Conservation (phyloP, 1,140 invertebrate species). For the Sipha flava region DNA sequence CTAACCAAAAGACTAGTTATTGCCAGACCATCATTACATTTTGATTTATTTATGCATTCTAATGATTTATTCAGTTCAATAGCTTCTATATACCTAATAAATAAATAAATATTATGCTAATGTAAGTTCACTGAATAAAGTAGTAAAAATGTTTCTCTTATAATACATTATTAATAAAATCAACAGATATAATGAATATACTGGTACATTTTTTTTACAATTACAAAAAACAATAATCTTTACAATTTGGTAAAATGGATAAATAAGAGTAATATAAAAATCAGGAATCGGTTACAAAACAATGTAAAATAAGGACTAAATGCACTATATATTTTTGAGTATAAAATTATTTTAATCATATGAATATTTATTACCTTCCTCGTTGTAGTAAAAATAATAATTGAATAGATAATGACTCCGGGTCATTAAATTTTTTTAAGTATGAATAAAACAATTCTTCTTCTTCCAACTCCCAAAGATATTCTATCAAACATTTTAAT, state of each 20-base stretch:
- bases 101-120: too few species aligned
- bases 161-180: too few species aligned
- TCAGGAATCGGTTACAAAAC: too few species aligned
- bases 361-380: background rate
- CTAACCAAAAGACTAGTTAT: background rate
- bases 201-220: too few species aligned
- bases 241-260: too few species aligned
- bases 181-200: too few species aligned
- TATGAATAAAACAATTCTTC: background rate
- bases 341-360: background rate
- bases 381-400: background rate
- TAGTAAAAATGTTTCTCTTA: too few species aligned
- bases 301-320: too few species aligned
- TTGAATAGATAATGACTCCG: background rate
- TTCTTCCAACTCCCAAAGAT: background rate
- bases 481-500: background rate
- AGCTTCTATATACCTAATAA: background rate
- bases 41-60: background rate
- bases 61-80: background rate
- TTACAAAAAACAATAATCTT: too few species aligned
- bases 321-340: too few species aligned
- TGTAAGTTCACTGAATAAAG: too few species aligned
- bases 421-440: background rate
- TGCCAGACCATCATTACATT: background rate
- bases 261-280: too few species aligned